These are phyloP conservation scores for Cercocebus atys DNA, from an alignment of 2,113 vertebrate species.

Conservation along the genomic window DNA sequence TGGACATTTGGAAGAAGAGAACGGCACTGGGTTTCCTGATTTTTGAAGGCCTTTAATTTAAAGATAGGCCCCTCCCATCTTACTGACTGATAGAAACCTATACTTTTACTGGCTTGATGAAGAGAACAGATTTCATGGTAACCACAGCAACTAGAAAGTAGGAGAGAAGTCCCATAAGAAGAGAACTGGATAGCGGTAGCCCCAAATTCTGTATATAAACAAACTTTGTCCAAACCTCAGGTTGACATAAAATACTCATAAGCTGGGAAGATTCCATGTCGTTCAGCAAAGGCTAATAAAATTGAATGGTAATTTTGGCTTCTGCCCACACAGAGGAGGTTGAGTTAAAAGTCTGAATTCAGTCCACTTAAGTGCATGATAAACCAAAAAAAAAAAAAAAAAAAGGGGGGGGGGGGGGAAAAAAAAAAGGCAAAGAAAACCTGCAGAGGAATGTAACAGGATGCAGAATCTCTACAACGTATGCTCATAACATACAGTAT, in stretches of 20 bases:
- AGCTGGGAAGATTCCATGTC: background rate
- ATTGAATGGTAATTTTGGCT: background rate
- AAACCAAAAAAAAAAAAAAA: background rate
- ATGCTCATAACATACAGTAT: background rate
- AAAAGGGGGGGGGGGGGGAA: rapidly evolving
- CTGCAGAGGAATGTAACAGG: background rate
- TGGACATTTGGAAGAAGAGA: background rate
- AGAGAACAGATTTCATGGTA: background rate
- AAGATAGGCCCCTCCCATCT: background rate
- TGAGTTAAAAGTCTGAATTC: background rate
- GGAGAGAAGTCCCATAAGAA: background rate
- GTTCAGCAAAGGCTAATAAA: background rate
- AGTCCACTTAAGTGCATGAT: background rate
- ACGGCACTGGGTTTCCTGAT: background rate
- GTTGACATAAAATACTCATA: background rate
- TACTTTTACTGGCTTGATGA: background rate
- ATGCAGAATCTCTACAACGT: background rate
- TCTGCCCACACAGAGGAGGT: background rate
- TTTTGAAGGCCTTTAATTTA: background rate
- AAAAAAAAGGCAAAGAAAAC: background rate
- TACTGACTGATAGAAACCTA: background rate
- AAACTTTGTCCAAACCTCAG: background rate
- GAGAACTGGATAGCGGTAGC: background rate
- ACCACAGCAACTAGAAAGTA: background rate
- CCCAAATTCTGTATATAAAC: background rate